Evolutionary conservation across 2,888 invertebrate genomes (phyloP), one percentile per base, ranked within the genome.

Genomic region (Conops quadrifasciatus): DNA sequence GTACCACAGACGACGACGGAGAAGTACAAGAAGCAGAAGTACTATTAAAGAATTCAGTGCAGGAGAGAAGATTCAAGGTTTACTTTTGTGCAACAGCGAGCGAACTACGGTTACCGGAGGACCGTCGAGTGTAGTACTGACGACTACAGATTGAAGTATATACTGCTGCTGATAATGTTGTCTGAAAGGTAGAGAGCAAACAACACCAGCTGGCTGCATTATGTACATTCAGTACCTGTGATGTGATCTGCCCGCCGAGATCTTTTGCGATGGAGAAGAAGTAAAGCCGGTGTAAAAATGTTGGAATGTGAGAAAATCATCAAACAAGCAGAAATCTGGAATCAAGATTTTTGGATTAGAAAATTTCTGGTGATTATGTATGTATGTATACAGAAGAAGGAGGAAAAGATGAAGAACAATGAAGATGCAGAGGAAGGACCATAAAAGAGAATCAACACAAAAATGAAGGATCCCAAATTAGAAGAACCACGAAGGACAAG

Each of bases 261-360:
- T 36, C 36, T 36, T 36, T 36, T 7, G n/a, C 5, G 36, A 36
- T 36, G 9, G 36, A 36, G 36, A 36, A 36, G 36, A 36, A 36
- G 36, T 7, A 36, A 36, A 36, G 36, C 5, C 36, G 36, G 36
- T 36, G 36, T 49, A 49, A 49, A 49, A n/a, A 2, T 49, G 16
- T 4, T 49, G 16, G 59, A 60, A 30, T n/a, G n/a, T 60, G 36
- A 60, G 16, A n/a, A 16, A 49, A 49, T 19, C 1, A 49, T 49
- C n/a, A 19, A 30, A 60, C 16, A 36, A 62, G 36, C 24, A 26
- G 16, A 56, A 56, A 56, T 56, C 1, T 30, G 21, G 36, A 62
- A 1, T n/a, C 30, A 62, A 21, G 62, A 62, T 36, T 62, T 62
- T 62, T 21, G 36, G 43, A 62, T 62, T 62, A 62, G 43, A 21